Conservation (phyloP, 35 echinoderm and acorn worm species). For the Apostichopus californicus region DNA sequence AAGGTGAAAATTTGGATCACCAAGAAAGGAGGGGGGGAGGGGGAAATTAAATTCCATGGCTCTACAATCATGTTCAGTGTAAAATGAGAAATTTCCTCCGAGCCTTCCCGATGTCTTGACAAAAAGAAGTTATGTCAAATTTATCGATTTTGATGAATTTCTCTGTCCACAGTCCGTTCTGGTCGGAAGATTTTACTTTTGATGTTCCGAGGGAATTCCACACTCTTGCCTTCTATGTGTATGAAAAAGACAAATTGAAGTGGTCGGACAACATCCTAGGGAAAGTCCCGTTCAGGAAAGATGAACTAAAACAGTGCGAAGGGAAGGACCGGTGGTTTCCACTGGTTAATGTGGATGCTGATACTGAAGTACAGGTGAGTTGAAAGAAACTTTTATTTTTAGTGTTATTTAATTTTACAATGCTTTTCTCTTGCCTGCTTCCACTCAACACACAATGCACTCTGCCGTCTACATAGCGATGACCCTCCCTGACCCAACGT, state of each 20-base stretch:
- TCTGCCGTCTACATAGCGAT: no score
- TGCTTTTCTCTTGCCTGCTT: no score
- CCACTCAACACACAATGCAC: no score
- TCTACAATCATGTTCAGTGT: no score
- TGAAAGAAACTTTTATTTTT: neutral
- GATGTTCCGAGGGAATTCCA: slow-evolving; percentile 91
- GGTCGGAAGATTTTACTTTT: slow-evolving; percentile 91
- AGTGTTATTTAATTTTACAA: no score
- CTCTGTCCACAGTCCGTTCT: slow-evolving; percentile 78
- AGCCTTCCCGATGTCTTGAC: no score
- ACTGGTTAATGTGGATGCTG: slow-evolving; percentile 76
- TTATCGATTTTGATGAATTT: neutral
- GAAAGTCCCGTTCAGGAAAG: slow-evolving; percentile 78
- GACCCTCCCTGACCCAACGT: no score
- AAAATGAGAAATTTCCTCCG: no score
- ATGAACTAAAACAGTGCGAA: slow-evolving; percentile 78
- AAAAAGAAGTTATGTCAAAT: no score
- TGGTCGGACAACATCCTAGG: slow-evolving; percentile 78
- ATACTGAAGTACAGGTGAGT: slow-evolving; percentile 97
- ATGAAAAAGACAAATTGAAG: slow-evolving; percentile 92
- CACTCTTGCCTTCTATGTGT: slow-evolving; percentile 88
- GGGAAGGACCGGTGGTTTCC: slow-evolving; percentile 92
- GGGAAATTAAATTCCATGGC: no score
- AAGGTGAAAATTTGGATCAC: no score
- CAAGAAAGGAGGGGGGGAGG: no score